Percentiles rank a stretch among this genome's conserved stretches.
These are phyloP conservation scores for Tribolium castaneum DNA, from an alignment of 1,140 invertebrate species.

Conservation along the genomic window DNA sequence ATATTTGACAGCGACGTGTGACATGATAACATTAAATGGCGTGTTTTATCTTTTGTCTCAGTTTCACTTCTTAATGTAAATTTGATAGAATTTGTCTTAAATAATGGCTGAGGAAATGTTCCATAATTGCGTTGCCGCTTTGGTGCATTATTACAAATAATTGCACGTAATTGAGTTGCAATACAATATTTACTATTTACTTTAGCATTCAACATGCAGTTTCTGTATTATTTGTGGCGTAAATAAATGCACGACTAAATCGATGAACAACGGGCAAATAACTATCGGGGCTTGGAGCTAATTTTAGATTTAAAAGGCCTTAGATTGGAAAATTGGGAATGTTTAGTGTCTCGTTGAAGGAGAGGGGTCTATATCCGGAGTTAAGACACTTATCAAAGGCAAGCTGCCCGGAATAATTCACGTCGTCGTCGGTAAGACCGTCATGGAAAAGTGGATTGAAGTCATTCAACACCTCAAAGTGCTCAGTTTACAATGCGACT, in stretches of 20 bases:
- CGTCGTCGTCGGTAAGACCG: slow-evolving; percentile 41
- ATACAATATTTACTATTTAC: slow-evolving; percentile 1
- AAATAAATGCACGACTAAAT: neutral
- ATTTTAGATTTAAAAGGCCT: neutral
- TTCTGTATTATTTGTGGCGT: neutral
- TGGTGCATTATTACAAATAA: neutral
- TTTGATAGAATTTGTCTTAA: slow-evolving; percentile 28
- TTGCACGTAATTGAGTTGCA: neutral
- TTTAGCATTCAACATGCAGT: neutral
- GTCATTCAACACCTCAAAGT: slow-evolving; percentile 60
- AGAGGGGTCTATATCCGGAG: neutral
- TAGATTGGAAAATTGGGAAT: neutral
- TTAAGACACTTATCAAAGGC: slow-evolving; percentile 14
- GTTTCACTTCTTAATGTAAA: slow-evolving; percentile 45
- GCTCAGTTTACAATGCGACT: slow-evolving; percentile 60
- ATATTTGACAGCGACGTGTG: slow-evolving; percentile 44
- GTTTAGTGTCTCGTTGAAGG: neutral
- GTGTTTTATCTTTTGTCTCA: slow-evolving; percentile 42
- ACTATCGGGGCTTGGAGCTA: neutral
- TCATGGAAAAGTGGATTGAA: slow-evolving; percentile 54
- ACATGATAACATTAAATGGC: slow-evolving; percentile 45
- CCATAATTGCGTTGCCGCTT: neutral
- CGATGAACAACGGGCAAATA: too few relatives aligned
- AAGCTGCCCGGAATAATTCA: slow-evolving; percentile 38
- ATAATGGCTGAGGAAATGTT: neutral